Evolutionary conservation across 2,888 invertebrate genomes (phyloP), one percentile per base, ranked within the genome.

Genomic region (Gandaritis pyraliata): DNA sequence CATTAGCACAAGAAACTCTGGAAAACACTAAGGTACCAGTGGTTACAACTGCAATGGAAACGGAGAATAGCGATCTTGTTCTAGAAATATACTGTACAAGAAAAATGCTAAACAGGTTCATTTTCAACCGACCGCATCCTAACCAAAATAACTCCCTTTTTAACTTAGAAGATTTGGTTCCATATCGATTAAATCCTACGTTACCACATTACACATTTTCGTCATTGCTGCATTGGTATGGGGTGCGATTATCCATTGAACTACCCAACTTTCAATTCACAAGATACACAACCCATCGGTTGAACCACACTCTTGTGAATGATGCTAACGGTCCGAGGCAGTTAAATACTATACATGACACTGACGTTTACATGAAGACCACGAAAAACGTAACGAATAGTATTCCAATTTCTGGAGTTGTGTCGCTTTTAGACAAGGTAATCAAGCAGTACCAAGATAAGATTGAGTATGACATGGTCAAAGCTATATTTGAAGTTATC

Each of bases 181-280:
- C 68, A 0, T 45, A 61, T 0, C 8, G 64, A 6, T 78, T 56
- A 2, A 16, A 49, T 10, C 16, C 33, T 0, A 8, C 16, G 0
- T 1, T 39, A 2, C 56, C 52, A 1, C 1, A 10, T 2, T 56
- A 56, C 29, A 7, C 72, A 0, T 46, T 82, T 0, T 55, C 74
- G 8, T 66, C 80, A 0, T 75, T 86, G 10, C 54, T 86, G 0
- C 82, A 85, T 39, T 82, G 83, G 78, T 76, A 73, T 43, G 61
- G 71, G 0, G 69, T 85, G 0, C 62, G 59, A 5, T 58, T 86
- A 0, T 55, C 41, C 0, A 58, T 81, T 0, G 76, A 76, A 4
- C 39, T 78, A 0, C 68, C 70, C 0, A 58, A 45, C 0, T 46
- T 79, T 1, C 10, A 65, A 2, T 78, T 74, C 15, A 70, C 68